These are phyloP conservation scores for Perizoma flavofasciatum DNA, from an alignment of 2,888 invertebrate species.

Conservation along the genomic window DNA sequence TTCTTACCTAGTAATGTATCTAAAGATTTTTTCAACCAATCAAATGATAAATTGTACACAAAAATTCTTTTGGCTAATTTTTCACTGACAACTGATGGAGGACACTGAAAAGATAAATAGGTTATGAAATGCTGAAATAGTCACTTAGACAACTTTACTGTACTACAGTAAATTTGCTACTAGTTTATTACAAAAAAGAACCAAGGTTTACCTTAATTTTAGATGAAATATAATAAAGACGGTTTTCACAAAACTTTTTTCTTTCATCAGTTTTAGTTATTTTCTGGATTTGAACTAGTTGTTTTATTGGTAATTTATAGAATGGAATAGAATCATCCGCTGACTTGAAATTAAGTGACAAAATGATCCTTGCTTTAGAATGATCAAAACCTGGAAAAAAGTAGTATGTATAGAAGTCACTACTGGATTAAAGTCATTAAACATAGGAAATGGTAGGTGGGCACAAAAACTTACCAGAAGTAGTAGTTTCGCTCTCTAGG, in stretches of 20 bases:
- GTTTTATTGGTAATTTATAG: conserved; percentile 66
- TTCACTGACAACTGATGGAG: conserved; percentile 71
- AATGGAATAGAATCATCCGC: conserved; percentile 82
- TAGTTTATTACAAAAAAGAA: too few species aligned
- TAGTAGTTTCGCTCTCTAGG: conserved; percentile 1
- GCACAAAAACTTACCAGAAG: conserved; percentile 9
- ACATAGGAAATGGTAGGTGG: too few species aligned
- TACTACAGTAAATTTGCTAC: too few species aligned
- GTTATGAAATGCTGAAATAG: too few species aligned
- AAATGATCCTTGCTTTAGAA: conserved; percentile 66
- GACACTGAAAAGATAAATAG: conserved; percentile 58
- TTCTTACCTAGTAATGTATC: conserved; percentile 75
- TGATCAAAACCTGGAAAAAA: conserved; percentile 47
- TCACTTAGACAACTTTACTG: too few species aligned
- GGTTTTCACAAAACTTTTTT: conserved; percentile 71
- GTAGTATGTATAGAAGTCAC: conserved; percentile 1
- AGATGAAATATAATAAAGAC: conserved; percentile 83
- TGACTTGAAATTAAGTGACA: conserved; percentile 66
- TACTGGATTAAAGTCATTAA: too few species aligned
- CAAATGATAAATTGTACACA: conserved; percentile 81
- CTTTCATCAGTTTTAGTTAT: conserved; percentile 66
- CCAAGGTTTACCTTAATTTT: conserved; percentile 62
- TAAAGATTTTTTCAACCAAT: conserved; percentile 80
- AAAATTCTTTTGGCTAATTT: conserved; percentile 79
- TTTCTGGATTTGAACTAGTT: conserved; percentile 60